Evolutionary conservation across 2,113 vertebrate genomes (phyloP), one percentile per base, ranked within the genome.

Genomic region (Entomyzon cyanotis): DNA sequence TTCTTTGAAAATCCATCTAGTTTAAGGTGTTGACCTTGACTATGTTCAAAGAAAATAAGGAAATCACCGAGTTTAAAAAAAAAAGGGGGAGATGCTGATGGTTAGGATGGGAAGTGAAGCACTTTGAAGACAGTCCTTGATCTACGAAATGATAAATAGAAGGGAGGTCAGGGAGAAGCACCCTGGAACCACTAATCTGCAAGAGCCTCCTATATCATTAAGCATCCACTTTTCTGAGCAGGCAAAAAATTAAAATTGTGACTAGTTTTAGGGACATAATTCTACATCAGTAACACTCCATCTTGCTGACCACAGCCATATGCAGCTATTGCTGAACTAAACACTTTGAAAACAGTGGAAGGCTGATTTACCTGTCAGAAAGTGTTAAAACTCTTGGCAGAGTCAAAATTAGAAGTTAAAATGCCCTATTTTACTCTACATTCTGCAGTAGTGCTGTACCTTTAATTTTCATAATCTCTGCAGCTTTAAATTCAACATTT

Each of bases 381-480:
- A 95, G 30, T 47, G 42, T 93, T 93, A 86, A 92, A 88, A 76
- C 9, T 71, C 68, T 47, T 62, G 53, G 15, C 62, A 80, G 77
- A 91, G 42, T 13, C 87, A 91, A 95, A 95, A 96, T 94, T 90
- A 94, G 95, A 50, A 88, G 63, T 84, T 89, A 44, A 82, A 89
- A 93, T 89, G 35, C 55, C 52, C 73, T 58, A 58, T 85, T 92
- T 55, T 78, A 62, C 35, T 81, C 37, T 69, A 60, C 25, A 19
- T 80, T 94, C 63, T 41, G 35, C 47, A 89, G 63, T 46, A 89
- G 55, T 46, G 35, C 86, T 95, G 93, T 96, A 90, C 58, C 90
- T 98, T 98, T 98, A 97, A 98, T 97, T 92, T 97, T 97, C 93
- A 96, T 97, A 98, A 97, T 97, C 88, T 89, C 80, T 96, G 77